Evolutionary conservation across 2,888 invertebrate genomes (phyloP), one percentile per base, ranked within the genome.

Genomic region (Rhamnusium bicolor): DNA sequence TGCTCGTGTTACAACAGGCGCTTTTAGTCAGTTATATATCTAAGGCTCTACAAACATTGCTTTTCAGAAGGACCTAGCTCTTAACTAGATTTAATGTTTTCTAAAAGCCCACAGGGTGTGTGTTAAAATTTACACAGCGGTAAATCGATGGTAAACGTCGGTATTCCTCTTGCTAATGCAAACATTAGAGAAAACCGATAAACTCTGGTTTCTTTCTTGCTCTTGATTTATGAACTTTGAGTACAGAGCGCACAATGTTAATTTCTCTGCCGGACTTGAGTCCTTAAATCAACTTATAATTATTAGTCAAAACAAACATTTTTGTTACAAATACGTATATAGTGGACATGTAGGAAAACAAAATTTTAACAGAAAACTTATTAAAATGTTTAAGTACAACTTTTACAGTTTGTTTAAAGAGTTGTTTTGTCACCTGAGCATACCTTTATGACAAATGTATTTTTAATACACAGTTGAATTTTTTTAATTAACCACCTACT

Each of bases 81-180:
- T 51, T 65, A 65, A 65, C 65, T 65, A 65, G 65, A 65, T 65
- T 51, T 65, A 65, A 65, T 53, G 65, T 65, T 65, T 65, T 65
- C 51, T 51, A 51, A 51, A 53, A 63, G 49, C 63, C 63, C 53
- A 29, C 51, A 27, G 51, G 65, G 53, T 29, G 65, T 47, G 27
- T 51, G 65, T 65, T 56, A 56, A 67, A 68, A 68, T 68, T 68
- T 68, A 60, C 49, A 58, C 68, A 49, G 68, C 49, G 60, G 68
- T 58, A 58, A 68, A 68, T 67, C 58, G 49, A 40, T 67, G 46
- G 40, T 67, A 67, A 54, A 67, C 56, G 67, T 67, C 47, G 47
- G 56, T 53, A 56, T 67, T 67, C 29, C 19, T 67, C 24, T 54
- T 32, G 27, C 51, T 32, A 60, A 27, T 58, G 60, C 60, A 68